Conservation (phyloP, 1,140 invertebrate species). For the Homalodisca vitripennis region DNA sequence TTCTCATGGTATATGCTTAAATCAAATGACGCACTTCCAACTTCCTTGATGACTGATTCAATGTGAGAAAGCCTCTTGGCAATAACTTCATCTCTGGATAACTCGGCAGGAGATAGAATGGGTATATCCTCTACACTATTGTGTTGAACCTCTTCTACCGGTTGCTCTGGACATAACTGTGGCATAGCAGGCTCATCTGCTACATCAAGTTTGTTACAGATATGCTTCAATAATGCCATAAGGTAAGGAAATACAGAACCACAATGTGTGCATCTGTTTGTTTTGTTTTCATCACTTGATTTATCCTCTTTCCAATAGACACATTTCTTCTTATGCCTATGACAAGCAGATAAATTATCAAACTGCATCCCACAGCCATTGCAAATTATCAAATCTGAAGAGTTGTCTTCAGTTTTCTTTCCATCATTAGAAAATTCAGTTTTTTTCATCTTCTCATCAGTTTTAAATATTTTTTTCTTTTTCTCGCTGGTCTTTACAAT, state of each 20-base stretch:
- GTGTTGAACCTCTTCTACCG: neutral
- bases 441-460: neutral
- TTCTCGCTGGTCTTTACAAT: neutral
- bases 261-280: slow-evolving; percentile 20
- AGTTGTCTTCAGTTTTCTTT: neutral
- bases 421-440: neutral
- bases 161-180: slow-evolving; percentile 22
- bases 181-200: slow-evolving; percentile 27
- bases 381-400: slow-evolving; percentile 25
- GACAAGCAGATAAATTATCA: slow-evolving; percentile 27
- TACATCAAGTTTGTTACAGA: neutral
- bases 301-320: slow-evolving; percentile 29
- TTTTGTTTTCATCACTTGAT: neutral
- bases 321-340: slow-evolving; percentile 31
- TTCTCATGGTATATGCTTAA: neutral
- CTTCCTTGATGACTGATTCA: neutral
- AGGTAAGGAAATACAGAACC: slow-evolving; percentile 15
- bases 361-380: slow-evolving; percentile 32
- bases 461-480: slow-evolving; percentile 12
- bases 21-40: neutral
- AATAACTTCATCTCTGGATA: neutral
- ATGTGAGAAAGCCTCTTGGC: neutral
- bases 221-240: slow-evolving; percentile 15
- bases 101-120: slow-evolving; percentile 28
- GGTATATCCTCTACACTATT: slow-evolving; percentile 27